Conservation (phyloP, 1,140 invertebrate species). For the Zaprionus taronus region DNA sequence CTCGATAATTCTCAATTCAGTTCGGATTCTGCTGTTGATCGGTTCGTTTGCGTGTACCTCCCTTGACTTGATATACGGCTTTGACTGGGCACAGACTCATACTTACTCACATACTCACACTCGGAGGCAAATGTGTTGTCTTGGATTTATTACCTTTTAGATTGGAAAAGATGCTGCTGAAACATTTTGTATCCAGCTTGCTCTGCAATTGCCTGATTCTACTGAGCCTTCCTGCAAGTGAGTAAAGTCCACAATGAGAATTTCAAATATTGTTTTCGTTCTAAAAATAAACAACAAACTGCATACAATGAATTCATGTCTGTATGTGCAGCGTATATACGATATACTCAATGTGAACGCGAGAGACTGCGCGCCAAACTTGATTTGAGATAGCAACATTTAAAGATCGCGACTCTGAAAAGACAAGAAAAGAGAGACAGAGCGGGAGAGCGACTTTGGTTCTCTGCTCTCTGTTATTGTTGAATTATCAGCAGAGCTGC, state of each 20-base stretch:
- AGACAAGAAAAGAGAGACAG: slow-evolving; percentile 5
- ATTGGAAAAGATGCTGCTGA: slow-evolving; percentile 26
- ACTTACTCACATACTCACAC: neutral
- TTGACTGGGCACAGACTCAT: neutral
- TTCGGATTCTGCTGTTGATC: slow-evolving; percentile 33
- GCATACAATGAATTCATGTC: slow-evolving; percentile 18
- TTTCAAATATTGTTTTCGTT: slow-evolving; percentile 17
- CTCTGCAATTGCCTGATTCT: slow-evolving; percentile 30
- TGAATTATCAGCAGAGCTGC: neutral
- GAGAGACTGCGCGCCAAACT: slow-evolving; percentile 35
- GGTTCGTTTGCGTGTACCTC: slow-evolving; percentile 11
- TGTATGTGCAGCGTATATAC: neutral
- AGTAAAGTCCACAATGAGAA: slow-evolving; percentile 67
- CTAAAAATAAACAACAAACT: slow-evolving; percentile 18
- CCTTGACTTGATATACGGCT: neutral
- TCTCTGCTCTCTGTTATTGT: slow-evolving; percentile 44
- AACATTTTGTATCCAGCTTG: slow-evolving; percentile 18
- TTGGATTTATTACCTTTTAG: neutral
- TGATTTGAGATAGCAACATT: slow-evolving; percentile 50
- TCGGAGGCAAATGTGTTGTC: neutral
- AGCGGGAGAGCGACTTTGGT: slow-evolving; percentile 2
- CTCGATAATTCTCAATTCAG: slow-evolving; percentile 23
- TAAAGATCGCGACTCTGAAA: slow-evolving; percentile 6
- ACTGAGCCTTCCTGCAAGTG: slow-evolving; percentile 44
- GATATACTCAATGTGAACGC: neutral